Conservation (phyloP, 2,113 vertebrate genomes). For the Seriola quinqueradiata region DNA sequence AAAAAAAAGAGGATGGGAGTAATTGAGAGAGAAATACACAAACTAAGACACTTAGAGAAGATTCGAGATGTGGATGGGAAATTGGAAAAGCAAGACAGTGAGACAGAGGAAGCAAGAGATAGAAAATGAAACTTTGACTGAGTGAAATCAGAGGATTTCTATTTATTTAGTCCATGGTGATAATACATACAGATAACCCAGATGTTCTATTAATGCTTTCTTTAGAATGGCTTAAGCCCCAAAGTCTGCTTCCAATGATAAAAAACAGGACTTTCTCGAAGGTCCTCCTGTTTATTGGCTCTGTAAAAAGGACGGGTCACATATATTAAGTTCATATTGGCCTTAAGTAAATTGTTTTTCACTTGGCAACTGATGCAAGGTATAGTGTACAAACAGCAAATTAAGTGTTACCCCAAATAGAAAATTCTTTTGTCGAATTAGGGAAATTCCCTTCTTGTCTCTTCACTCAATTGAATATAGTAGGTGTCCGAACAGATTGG, state of each 20-base stretch:
- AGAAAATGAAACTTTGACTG: constrained; percentile 56
- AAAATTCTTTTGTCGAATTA: constrained; percentile 84
- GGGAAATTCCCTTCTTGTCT: constrained; percentile 77
- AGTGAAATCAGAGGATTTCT: constrained; percentile 65
- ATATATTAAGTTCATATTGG: constrained; percentile 71
- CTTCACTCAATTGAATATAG: constrained; percentile 72
- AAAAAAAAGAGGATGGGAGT: constrained; percentile 14
- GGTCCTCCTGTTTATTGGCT: constrained; percentile 66
- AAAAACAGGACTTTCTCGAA: constrained; percentile 69
- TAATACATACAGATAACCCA: constrained; percentile 64
- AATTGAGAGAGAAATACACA: constrained; percentile 49
- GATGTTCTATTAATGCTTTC: constrained; percentile 79
- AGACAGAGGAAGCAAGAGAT: constrained; percentile 32
- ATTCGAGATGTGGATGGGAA: constrained; percentile 35
- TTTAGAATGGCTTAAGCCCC: constrained; percentile 75
- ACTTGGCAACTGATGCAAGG: constrained; percentile 69
- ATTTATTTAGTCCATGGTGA: constrained; percentile 64
- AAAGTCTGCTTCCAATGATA: constrained; percentile 77
- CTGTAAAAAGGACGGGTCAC: constrained; percentile 49
- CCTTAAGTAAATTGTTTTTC: constrained; percentile 80
- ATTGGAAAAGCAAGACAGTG: constrained; percentile 45
- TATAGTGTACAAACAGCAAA: constrained; percentile 71
- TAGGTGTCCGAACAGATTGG: constrained; percentile 65
- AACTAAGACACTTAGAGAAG: constrained; percentile 40
- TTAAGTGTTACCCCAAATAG: constrained; percentile 72